Evolutionary conservation across 2,113 vertebrate genomes (phyloP).

Genomic region (Coracopsis vasa): DNA sequence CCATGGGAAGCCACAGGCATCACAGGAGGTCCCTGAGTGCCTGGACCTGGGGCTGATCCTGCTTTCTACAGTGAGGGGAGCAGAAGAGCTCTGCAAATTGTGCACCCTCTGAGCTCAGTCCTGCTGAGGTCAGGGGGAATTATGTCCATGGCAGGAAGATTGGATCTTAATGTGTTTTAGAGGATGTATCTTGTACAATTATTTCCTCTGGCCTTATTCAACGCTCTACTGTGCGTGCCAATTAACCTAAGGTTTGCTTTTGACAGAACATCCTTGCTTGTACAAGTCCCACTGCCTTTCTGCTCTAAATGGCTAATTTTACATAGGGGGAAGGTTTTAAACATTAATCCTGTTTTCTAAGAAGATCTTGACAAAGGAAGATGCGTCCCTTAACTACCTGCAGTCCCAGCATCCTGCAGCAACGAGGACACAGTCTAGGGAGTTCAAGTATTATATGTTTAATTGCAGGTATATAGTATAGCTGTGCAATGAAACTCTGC

Average conservation of each 20-base stretch:
- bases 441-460: neutral
- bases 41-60: neutral
- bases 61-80: neutral
- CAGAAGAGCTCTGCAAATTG: neutral
- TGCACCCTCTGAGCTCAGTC: neutral
- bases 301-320: neutral
- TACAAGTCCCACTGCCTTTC: neutral
- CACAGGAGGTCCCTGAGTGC: neutral
- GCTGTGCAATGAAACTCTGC: neutral
- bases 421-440: neutral
- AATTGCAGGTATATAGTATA: neutral
- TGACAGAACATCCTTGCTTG: neutral
- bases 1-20: neutral
- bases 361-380: neutral
- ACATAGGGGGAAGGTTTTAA: neutral
- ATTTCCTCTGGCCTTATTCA: neutral
- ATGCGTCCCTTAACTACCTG: neutral
- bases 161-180: neutral
- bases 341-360: neutral
- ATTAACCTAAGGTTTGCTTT: neutral
- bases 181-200: neutral
- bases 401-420: neutral
- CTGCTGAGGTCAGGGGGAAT: neutral
- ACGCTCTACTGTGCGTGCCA: neutral
- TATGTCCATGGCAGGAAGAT: neutral